Base-by-base conservation (phyloP, 2,888 invertebrate species). In the Pachymerium ferrugineum region DNA sequence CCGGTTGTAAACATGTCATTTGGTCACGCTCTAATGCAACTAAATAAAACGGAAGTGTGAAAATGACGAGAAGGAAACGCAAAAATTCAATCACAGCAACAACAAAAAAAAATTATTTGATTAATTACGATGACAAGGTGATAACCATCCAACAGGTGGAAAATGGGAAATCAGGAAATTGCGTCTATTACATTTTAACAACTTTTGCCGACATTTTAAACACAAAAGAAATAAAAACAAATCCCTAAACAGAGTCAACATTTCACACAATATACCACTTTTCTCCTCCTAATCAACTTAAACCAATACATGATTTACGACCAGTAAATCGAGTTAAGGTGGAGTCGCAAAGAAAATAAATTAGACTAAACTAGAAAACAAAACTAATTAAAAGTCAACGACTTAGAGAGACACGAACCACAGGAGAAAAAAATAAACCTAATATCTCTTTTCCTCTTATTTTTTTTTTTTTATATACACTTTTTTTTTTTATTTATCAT, bases 111-210 rank as follows among this genome's bases (percentile, higher is more conserved):
- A n/a, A n/a, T n/a, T 28, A 54, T 28, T 28, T 54, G 54, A 54
- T 54, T 54, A 54, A 28, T 54, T 25, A 54, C 54, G 54, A 54
- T 54, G 54, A 54, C 54, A 54, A 54, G 54, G 54, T 54, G 54
- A 54, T 54, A 54, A 54, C 54, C 54, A 25, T 54, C 54, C 54
- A 28, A 54, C 54, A 54, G 54, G 54, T 54, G 54, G 54, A 54
- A 54, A 54, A 54, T 54, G 22, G 54, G 28, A 54, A 54, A 54
- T 28, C n/a, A n/a, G 54, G 54, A 54, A 54, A 28, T 28, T 54
- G 54, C 25, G 54, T 54, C 28, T 54, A 54, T 54, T 54, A 22
- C 54, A 22, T 54, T 54, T 54, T 25, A 22, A 54, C 28, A 54
- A 54, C 22, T 54, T 54, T 54, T 47, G 16, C 47, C 47, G 22